Conservation (phyloP, 2,888 invertebrate species). For the Sepiola atlantica region DNA sequence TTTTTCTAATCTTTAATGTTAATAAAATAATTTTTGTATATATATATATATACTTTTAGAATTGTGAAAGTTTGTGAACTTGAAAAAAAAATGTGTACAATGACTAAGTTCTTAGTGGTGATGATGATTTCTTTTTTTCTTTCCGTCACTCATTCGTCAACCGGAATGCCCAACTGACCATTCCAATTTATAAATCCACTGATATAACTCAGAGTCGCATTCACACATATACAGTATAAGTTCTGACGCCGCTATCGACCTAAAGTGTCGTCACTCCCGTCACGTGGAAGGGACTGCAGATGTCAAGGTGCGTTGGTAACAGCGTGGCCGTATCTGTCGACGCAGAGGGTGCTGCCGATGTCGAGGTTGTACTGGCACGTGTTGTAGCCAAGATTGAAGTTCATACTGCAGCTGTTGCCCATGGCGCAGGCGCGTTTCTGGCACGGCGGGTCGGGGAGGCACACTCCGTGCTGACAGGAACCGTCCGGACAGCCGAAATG, state of each 20-base stretch:
- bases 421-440: constrained; percentile 57
- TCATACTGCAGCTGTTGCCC: constrained; percentile 63
- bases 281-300: neutral
- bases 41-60: neutral
- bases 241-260: neutral
- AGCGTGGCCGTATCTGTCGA: constrained; percentile 62
- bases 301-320: constrained; percentile 42
- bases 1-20: neutral
- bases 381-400: constrained; percentile 69
- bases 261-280: neutral
- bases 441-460: constrained; percentile 66
- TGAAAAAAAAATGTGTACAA: neutral
- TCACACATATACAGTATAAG: neutral
- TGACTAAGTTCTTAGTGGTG: neutral
- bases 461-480: constrained; percentile 63
- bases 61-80: neutral
- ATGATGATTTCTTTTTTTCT: neutral
- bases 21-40: neutral
- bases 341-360: constrained; percentile 66
- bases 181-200: neutral
- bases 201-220: neutral
- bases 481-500: constrained; percentile 69
- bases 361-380: constrained; percentile 70
- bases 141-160: neutral
- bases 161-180: neutral